Percentiles rank a stretch among this genome's conserved stretches.
These are phyloP conservation scores for Tetropium fuscum DNA, from an alignment of 2,888 invertebrate genomes.

Conservation along the genomic window DNA sequence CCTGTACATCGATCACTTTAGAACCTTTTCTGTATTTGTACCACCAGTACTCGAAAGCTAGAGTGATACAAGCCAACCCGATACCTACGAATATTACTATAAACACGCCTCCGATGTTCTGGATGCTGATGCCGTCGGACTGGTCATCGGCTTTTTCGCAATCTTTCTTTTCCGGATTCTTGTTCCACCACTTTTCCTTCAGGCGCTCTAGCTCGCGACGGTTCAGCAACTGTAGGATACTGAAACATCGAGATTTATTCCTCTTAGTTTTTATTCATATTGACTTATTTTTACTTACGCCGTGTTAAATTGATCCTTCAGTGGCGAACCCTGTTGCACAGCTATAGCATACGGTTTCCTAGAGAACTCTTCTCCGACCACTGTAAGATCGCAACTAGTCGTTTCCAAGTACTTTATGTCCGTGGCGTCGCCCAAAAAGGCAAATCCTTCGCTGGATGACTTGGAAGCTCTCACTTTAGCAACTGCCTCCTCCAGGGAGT, in stretches of 20 bases:
- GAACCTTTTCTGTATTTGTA: conserved; percentile 79
- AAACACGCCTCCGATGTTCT: conserved; percentile 98
- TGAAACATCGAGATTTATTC: conserved; percentile 62
- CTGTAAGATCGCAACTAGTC: conserved; percentile 89
- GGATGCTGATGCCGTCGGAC: conserved; percentile 96
- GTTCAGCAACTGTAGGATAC: conserved; percentile 93
- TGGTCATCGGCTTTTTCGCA: conserved; percentile 93
- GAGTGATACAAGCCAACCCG: conserved; percentile 88
- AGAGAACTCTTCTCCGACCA: conserved; percentile 97
- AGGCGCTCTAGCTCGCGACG: conserved; percentile 91
- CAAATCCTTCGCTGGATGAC: conserved; percentile 75
- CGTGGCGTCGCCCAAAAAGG: conserved; percentile 81
- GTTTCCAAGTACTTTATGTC: conserved; percentile 82
- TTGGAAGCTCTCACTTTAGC: conserved; percentile 75
- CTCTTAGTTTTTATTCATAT: not conserved
- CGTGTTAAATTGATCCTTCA: conserved; percentile 94
- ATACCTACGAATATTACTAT: conserved; percentile 98
- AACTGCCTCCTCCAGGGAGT: conserved; percentile 83
- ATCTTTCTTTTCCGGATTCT: conserved; percentile 78
- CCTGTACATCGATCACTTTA: conserved; percentile 73
- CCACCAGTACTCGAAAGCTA: conserved; percentile 96
- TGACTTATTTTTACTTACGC: conserved; percentile 76
- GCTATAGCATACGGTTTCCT: conserved; percentile 97
- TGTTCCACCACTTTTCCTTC: conserved; percentile 97
- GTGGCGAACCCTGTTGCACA: conserved; percentile 94